These are phyloP conservation scores for Andrena camellia DNA, from an alignment of 2,888 invertebrate species.

Conservation along the genomic window DNA sequence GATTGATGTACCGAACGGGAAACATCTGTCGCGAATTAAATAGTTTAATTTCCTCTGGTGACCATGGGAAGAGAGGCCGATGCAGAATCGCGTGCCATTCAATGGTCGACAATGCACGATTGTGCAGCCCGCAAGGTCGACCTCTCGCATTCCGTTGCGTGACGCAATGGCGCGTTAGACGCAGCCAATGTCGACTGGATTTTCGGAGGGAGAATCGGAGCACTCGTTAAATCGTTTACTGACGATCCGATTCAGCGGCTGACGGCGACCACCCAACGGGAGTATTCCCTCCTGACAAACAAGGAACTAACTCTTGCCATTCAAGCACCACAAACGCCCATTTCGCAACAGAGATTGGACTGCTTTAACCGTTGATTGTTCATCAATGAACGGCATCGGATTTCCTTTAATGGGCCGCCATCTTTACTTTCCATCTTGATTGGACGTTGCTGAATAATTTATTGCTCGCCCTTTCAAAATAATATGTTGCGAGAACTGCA, in stretches of 20 bases:
- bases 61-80: conserved; percentile 16
- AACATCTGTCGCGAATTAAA: conserved; percentile 18
- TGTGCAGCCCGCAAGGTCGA: conserved; percentile 73
- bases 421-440: background rate
- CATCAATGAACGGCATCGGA: conserved; percentile 4
- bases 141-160: conserved; percentile 73
- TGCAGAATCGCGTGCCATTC: conserved; percentile 45
- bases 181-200: conserved; percentile 55
- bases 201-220: conserved; percentile 40
- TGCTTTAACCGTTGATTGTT: background rate
- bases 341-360: background rate
- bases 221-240: conserved; percentile 44
- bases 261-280: conserved; percentile 33
- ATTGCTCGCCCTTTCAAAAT: background rate
- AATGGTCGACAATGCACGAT: conserved; percentile 68
- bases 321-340: background rate
- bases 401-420: background rate
- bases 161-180: conserved; percentile 69
- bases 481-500: background rate
- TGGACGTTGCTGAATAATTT: background rate
- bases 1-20: background rate
- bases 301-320: background rate
- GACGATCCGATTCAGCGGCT: conserved; percentile 26
- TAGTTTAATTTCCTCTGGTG: conserved; percentile 22
- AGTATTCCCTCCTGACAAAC: conserved; percentile 6